Evolutionary conservation across 2,888 invertebrate species (phyloP).

Genomic region (Chirona hameri): DNA sequence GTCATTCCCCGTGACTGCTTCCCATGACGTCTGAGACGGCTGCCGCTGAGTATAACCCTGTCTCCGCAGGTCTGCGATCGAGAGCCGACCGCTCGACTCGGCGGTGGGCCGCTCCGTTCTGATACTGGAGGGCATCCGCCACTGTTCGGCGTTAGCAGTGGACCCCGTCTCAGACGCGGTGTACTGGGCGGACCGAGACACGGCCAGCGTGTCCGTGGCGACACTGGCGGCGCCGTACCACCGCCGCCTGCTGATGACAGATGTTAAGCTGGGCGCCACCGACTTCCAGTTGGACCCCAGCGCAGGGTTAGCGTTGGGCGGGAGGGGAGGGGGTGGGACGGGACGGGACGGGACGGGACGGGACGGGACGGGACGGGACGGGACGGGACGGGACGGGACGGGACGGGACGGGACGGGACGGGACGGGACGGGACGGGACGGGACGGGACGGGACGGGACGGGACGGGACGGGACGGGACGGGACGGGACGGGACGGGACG

Average conservation of each 20-base stretch:
- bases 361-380: too few species aligned
- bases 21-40: too few species aligned
- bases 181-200: slow-evolving; percentile 68
- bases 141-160: slow-evolving; percentile 71
- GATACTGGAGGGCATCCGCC: slow-evolving; percentile 57
- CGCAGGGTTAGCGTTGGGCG: background rate
- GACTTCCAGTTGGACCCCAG: background rate
- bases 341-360: too few species aligned
- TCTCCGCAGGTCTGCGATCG: slow-evolving; percentile 58
- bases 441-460: too few species aligned
- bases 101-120: slow-evolving; percentile 53
- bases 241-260: background rate
- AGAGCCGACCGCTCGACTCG: slow-evolving; percentile 49
- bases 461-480: too few species aligned
- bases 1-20: too few species aligned
- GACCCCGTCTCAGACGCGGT: slow-evolving; percentile 79
- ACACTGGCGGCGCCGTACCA: background rate
- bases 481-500: too few species aligned
- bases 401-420: too few species aligned
- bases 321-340: too few species aligned
- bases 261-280: background rate
- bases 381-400: too few species aligned
- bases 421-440: too few species aligned
- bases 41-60: too few species aligned
- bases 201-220: background rate